These are phyloP conservation scores for Minunthozetes semirufus DNA, from an alignment of 2,888 invertebrate genomes.

Conservation along the genomic window DNA sequence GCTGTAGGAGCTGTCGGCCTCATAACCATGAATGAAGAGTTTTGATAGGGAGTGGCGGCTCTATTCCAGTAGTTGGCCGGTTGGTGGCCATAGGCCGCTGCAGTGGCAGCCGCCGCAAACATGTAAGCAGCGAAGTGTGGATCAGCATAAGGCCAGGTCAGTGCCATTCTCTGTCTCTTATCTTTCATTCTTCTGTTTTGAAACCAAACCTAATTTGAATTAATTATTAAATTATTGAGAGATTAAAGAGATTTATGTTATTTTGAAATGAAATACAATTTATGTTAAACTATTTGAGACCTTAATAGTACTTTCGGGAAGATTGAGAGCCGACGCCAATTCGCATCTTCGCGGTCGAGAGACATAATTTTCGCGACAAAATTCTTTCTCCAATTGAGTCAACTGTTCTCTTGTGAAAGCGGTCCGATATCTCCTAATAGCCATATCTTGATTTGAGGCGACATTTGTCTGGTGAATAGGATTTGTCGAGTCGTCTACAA, in stretches of 20 bases:
- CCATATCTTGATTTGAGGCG: conserved; percentile 47
- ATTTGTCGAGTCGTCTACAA: conserved; percentile 25
- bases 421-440: conserved; percentile 80
- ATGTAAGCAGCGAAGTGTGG: conserved; percentile 82
- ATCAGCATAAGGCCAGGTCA: conserved; percentile 92
- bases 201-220: conserved; percentile 83
- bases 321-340: conserved; percentile 88
- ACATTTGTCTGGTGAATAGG: neutral
- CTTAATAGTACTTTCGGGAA: conserved; percentile 81
- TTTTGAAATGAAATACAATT: no score
- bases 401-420: conserved; percentile 99
- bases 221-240: neutral
- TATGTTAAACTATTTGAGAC: neutral
- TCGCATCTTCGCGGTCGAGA: conserved; percentile 94
- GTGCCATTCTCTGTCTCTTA: conserved; percentile 88
- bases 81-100: conserved; percentile 52
- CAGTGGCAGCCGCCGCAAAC: conserved; percentile 74
- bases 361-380: conserved; percentile 98
- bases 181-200: conserved; percentile 98
- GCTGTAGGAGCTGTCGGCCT: conserved; percentile 1
- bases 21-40: conserved; percentile 9
- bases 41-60: conserved; percentile 3
- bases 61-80: conserved; percentile 40
- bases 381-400: conserved; percentile 97
- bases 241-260: no score